Base-by-base conservation (phyloP, 2,797 vertebrate genomes). In the Cygnus olor region DNA sequence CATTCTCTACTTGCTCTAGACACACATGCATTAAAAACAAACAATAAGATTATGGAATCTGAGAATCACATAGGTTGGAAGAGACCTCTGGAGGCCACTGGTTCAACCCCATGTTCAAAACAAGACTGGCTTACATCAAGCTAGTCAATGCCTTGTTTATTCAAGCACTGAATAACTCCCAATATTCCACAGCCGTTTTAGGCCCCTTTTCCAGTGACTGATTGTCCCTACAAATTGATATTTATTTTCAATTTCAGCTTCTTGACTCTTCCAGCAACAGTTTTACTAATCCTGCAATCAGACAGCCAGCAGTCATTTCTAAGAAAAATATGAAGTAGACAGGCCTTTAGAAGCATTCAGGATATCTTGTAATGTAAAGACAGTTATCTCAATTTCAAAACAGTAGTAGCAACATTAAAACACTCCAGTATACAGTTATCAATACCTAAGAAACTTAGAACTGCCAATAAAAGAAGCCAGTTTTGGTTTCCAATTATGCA, bases 101-200 rank as follows among this genome's bases (percentile, higher is more conserved):
- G 13, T 56, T 4, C 53, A 77, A 66, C 0, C 4, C 2, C 20
- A 54, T 34, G 9, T 5, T 85, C 38, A 42, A 21, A 82, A 63
- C 3, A 45, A 15, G 5, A 6, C 4, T 73, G 6, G 42, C 7
- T 21, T 36, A 49, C 8, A 1, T n/a, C 6, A 85, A 40, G 28
- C 36, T 71, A 51, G 36, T 28, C 27, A 42, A 5, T 6, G 5
- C 4, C 24, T 47, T 30, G 17, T 77, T 56, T 34, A 20, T 57
- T 82, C 20, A 68, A 16, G 42, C 36, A 77, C 45, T 53, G 4
- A 72, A 2, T 36, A 78, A 77, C 7, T 74, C 14, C 54, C 27
- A 76, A 57, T 8, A 64, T 0, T 61, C 7, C 3, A 28, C 6
- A 70, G 36, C 2, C 1, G 3, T 17, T 30, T 34, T 17, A 54